These are phyloP conservation scores for Callocephalon fimbriatum DNA, from an alignment of 2,113 vertebrate species.

Conservation along the genomic window DNA sequence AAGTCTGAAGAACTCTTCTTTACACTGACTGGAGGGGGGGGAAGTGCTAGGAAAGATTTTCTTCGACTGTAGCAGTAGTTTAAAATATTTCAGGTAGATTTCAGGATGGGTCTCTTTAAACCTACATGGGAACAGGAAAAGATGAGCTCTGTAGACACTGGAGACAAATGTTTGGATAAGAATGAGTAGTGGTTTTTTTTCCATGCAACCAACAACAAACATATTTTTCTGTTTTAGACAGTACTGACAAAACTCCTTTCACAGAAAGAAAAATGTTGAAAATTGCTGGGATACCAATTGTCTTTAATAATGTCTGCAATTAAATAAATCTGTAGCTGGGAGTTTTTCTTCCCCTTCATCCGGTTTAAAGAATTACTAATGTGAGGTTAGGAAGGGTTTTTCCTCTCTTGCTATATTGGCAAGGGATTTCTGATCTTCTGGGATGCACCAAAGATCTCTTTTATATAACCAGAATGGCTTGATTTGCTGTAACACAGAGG, in stretches of 20 bases:
- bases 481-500: neutral
- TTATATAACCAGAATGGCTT: neutral
- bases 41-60: neutral
- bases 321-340: constrained; percentile 14
- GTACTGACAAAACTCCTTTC: neutral
- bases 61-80: neutral
- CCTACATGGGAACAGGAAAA: neutral
- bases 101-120: neutral
- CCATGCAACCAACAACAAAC: neutral
- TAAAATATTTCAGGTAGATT: neutral
- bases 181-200: neutral
- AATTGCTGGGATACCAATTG: constrained; percentile 34
- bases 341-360: constrained; percentile 13
- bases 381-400: neutral
- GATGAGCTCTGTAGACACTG: neutral
- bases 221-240: neutral
- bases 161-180: neutral
- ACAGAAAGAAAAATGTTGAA: neutral
- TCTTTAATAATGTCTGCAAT: constrained; percentile 49
- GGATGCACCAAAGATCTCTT: neutral
- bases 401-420: neutral
- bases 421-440: constrained; percentile 2
- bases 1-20: neutral
- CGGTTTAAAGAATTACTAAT: constrained; percentile 1
- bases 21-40: neutral